Base-by-base conservation (phyloP, 2,113 vertebrate genomes). In the Coracopsis vasa region DNA sequence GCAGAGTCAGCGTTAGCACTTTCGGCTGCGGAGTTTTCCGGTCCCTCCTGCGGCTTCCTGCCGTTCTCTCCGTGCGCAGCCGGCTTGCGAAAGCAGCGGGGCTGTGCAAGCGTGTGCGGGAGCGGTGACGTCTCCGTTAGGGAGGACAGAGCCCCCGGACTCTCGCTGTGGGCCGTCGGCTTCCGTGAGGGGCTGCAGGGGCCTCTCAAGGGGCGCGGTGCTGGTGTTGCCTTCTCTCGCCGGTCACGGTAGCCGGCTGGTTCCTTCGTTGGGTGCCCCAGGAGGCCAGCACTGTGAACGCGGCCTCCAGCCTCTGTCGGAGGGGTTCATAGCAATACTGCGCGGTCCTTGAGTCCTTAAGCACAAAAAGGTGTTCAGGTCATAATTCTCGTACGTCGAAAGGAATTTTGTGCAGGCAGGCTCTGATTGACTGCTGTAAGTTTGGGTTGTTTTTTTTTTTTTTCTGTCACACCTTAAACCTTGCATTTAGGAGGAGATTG, bases 401-500 rank as follows among this genome's bases (percentile, higher is more conserved):
- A 17, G 33, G 10, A 9, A 3, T 39, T n/a, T 9, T 0, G 9
- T 35, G 50, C 39, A 42, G 90, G 45, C 39, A 33, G 37, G 9
- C 29, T 48, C 28, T 8, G 23, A 3, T 5, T 27, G 28, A 13
- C n/a, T 28, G 64, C 47, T 39, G 53, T 33, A 44, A 60, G 39
- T 19, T 27, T 25, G 7, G 4, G 7, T 7, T n/a, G 20, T 45
- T 33, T 53, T n/a, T 44, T 20, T 6, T 45, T 33, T 53, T n/a
- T 44, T 20, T 6, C 41, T 35, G 8, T 28, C 5, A 2, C 19
- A 3, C 13, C 8, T 25, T 44, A 23, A 35, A 6, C 13, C 3
- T 8, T 25, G 15, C 3, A 0, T 4, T 29, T 28, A 0, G 1
- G 3, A 16, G 39, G 28, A 4, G 31, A 1, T 44, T 3, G 35